Evolutionary conservation across 2,797 vertebrate species (phyloP), one percentile per base, ranked within the genome.

Genomic region (Gambelia wislizenii): DNA sequence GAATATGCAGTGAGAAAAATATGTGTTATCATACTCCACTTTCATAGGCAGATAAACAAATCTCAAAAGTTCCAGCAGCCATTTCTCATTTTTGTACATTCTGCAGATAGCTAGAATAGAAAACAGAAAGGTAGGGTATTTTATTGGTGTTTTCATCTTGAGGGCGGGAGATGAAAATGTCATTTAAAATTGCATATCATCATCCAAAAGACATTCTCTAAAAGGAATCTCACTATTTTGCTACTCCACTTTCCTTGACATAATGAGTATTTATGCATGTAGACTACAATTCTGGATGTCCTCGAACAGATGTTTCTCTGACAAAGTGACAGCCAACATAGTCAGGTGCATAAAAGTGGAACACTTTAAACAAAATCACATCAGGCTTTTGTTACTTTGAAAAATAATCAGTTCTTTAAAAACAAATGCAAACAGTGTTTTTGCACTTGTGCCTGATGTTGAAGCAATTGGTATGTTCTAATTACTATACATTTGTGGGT

Each of bases 231-330:
- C 27, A 6, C 85, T 47, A 14, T 87, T 91, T 91, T 91, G 52
- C 89, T 85, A 80, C 67, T 59, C 84, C 81, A 1, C 18, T 3
- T 85, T 5, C 70, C 36, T 83, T 30, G 16, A 76, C 61, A 79
- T 47, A 85, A 42, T 67, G 52, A 81, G 30, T 80, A 39, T 64
- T 88, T 94, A 64, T 8, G 54, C 47, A 82, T 90, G 83, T 69
- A 83, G 64, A 27, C 89, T 72, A 54, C 82, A 88, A 91, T 90
- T 89, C n/a, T n/a, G 86, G 70, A 86, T 78, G 76, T 84, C 33
- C 42, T 76, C 16, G 80, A 94, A 59, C 90, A 95, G 92, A 87
- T 93, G 89, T 92, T 95, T 88, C 84, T 90, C 94, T 74, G 80
- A 80, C 80, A 90, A 93, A 80, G 7, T 61, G 89, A 87, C 74